Evolutionary conservation across 1,140 invertebrate species (phyloP), one percentile per base, ranked within the genome.

Genomic region (Camponotus vicinus): DNA sequence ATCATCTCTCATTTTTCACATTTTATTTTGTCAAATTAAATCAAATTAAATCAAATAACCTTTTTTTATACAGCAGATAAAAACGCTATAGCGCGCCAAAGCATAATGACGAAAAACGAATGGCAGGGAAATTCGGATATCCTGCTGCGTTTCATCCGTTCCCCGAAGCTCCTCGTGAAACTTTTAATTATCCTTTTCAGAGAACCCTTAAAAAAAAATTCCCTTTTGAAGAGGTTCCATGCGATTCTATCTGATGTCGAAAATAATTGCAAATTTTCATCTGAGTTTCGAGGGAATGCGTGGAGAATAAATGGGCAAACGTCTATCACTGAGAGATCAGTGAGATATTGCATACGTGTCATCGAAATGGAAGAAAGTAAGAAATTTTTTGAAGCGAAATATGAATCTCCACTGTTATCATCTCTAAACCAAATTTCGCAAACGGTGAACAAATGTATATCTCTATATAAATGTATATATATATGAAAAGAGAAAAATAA

Each of bases 241-340:
- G 49, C 70, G 73, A 49, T 21, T 59, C 34, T 84, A 87, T 3
- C 15, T 73, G 76, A 90, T 71, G 70, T 82, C 64, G 85, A 90
- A 92, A 93, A 92, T 93, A 93, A 93, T 93, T 92, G 92, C 84
- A 92, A 93, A 86, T 92, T 93, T 88, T 69, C 21, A 63, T 88
- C 77, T 61, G 88, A 79, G 87, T 76, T 88, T 80, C 49, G 45
- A 42, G 2, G 32, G 15, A 52, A 63, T 55, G 40, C 57, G n/a
- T 52, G 42, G 34, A 37, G 70, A 80, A 73, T 34, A n/a, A 27
- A 52, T 82, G 52, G 69, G n/a, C 59, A 55, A 82, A 73, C 66
- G 18, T 86, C 21, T 76, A 40, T 67, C 37, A 64, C 18, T 40
- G 27, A 40, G 27, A 73, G 32, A 83, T 83, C 69, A 34, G 55